These are phyloP conservation scores for Hirtodrosophila duncani DNA, from an alignment of 2,888 invertebrate species.

Conservation along the genomic window DNA sequence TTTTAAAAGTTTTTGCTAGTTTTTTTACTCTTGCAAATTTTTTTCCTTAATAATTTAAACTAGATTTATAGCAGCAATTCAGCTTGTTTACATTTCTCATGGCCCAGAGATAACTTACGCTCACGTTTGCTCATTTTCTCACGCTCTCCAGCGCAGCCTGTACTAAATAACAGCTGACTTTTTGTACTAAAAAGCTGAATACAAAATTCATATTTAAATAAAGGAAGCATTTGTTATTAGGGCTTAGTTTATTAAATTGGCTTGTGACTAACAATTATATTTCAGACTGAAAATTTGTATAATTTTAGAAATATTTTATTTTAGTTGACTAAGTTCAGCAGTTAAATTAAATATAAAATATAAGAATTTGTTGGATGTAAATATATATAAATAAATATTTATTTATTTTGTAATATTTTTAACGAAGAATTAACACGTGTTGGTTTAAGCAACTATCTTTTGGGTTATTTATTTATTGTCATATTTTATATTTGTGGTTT, in stretches of 20 bases:
- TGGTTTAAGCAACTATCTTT: background rate
- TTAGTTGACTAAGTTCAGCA: background rate
- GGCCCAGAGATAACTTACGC: background rate
- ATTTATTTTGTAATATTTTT: background rate
- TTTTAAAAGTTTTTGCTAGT: background rate
- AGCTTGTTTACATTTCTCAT: conserved; percentile 4
- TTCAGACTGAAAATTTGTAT: too few species aligned
- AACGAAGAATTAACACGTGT: background rate
- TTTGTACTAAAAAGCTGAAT: conserved; percentile 40
- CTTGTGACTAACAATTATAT: too few species aligned
- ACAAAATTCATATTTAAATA: too few species aligned
- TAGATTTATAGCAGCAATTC: conserved; percentile 19
- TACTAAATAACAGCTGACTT: conserved; percentile 58
- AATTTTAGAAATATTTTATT: background rate
- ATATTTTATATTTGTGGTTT: background rate
- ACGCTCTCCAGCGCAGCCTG: conserved; percentile 37
- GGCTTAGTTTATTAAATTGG: too few species aligned
- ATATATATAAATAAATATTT: background rate
- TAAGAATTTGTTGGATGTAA: background rate
- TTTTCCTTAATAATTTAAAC: conserved; percentile 28
- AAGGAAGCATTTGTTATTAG: too few species aligned
- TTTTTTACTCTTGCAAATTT: background rate
- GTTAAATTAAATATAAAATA: background rate
- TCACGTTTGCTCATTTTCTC: conserved; percentile 8
- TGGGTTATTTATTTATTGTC: background rate